phyloP scores from a whole-genome alignment of 2,797 vertebrate genomes.

The Coilia nasus region DNA sequence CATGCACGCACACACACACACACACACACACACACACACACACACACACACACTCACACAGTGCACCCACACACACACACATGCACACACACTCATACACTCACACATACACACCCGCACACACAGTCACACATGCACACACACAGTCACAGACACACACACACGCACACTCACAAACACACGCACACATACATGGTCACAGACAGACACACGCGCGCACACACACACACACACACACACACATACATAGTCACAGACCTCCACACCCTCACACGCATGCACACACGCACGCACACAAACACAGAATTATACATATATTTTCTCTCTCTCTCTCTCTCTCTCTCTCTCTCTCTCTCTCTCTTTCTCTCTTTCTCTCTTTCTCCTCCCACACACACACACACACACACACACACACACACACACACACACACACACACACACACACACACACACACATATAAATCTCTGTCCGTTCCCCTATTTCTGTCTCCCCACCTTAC shows the following conservation, averaged over 20 bases:
- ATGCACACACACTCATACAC: not conserved
- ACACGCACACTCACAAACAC: not conserved
- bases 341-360: constrained; percentile 20
- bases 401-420: too few relatives aligned
- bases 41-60: not conserved
- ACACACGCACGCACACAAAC: not conserved
- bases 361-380: not conserved
- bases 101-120: not conserved
- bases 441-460: constrained; percentile 33
- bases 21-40: not conserved
- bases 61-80: not conserved
- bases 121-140: not conserved
- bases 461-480: constrained; percentile 26
- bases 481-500: too few relatives aligned
- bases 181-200: not conserved
- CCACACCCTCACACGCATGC: not conserved
- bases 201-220: not conserved
- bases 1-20: not conserved
- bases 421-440: not conserved
- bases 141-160: not conserved
- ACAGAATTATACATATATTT: constrained; percentile 31
- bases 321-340: constrained; percentile 10
- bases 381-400: not conserved
- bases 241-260: not conserved
- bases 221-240: constrained; percentile 9